These are phyloP conservation scores for Ectropis grisescens DNA, from an alignment of 1,140 invertebrate genomes.

Conservation along the genomic window DNA sequence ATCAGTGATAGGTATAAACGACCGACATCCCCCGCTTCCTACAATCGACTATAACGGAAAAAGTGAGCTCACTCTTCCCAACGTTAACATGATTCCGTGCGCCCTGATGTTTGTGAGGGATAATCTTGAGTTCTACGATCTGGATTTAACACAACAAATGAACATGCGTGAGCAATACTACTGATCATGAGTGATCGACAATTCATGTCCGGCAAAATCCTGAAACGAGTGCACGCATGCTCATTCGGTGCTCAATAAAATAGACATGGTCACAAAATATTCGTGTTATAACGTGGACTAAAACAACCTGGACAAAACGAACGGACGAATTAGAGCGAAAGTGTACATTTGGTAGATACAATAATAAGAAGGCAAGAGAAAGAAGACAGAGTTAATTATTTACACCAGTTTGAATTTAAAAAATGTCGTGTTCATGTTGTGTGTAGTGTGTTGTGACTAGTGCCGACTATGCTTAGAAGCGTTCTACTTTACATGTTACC, in stretches of 20 bases:
- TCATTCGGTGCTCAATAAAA: constrained; percentile 43
- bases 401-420: constrained; percentile 8
- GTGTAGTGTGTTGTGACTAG: constrained; percentile 2
- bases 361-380: constrained; percentile 9
- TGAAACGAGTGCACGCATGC: constrained; percentile 57
- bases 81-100: no score
- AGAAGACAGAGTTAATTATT: constrained; percentile 14
- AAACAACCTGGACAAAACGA: constrained; percentile 25
- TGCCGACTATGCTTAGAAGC: no score
- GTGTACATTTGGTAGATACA: constrained; percentile 7
- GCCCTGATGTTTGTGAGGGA: no score
- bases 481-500: no score
- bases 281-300: constrained; percentile 20
- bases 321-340: not conserved
- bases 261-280: no score
- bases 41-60: no score
- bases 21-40: no score
- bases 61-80: no score
- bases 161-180: constrained; percentile 47
- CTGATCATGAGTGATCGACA: no score
- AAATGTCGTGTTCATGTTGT: constrained; percentile 6
- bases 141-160: constrained; percentile 61
- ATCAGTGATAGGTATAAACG: no score
- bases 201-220: no score
- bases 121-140: no score